These are phyloP conservation scores for Pyxicephalus adspersus DNA, from an alignment of 2,113 vertebrate genomes.

Conservation along the genomic window DNA sequence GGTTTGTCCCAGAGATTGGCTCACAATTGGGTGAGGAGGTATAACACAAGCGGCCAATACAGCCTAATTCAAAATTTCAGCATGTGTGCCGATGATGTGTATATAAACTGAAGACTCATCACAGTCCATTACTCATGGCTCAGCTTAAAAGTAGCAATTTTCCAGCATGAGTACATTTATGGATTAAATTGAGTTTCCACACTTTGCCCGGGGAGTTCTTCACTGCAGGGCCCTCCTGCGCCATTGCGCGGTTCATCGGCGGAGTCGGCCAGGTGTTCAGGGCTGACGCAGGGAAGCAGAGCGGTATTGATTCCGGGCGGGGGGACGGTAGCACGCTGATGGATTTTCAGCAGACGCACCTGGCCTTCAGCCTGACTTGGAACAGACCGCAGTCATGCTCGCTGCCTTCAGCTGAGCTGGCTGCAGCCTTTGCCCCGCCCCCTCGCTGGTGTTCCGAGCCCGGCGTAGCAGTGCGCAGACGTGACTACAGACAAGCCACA, in stretches of 20 bases:
- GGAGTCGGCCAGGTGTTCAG: constrained; percentile 1
- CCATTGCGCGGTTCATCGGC: neutral
- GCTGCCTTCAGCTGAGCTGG: constrained; percentile 16
- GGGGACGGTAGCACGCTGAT: neutral
- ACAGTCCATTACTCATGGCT: too few species aligned
- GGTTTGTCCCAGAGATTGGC: too few species aligned
- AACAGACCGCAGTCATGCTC: constrained; percentile 31
- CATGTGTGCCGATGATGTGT: too few species aligned
- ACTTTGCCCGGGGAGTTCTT: too few species aligned
- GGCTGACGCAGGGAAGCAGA: neutral
- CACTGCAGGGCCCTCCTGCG: too few species aligned
- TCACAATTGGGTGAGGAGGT: too few species aligned
- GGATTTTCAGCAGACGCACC: neutral
- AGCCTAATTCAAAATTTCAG: too few species aligned
- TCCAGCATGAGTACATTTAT: too few species aligned
- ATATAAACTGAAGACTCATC: too few species aligned
- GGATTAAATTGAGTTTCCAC: too few species aligned
- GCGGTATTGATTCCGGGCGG: constrained; percentile 10
- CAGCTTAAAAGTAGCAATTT: too few species aligned
- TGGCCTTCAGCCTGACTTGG: constrained; percentile 28
- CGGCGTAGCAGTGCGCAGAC: neutral
- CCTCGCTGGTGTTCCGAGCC: neutral
- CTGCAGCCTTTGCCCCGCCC: neutral
- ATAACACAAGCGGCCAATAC: too few species aligned
- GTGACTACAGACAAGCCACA: neutral